Percentiles rank a stretch among this genome's conserved stretches.
Conservation (phyloP, 1,140 invertebrate species). For the Aphaenogaster rudis region DNA sequence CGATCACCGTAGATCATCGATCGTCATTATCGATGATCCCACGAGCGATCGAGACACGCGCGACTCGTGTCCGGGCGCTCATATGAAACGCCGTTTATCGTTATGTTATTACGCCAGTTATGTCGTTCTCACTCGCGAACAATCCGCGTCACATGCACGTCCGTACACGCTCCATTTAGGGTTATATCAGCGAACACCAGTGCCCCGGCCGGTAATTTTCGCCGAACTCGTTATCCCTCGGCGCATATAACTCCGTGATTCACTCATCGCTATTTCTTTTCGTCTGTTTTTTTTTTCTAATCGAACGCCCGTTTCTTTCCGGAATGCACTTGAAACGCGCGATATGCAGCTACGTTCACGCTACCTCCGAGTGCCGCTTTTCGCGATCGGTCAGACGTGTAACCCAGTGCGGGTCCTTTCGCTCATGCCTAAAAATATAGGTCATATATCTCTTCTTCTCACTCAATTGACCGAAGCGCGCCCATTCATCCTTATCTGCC, state of each 20-base stretch:
- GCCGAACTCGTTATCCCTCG: background rate
- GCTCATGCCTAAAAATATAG: slow-evolving; percentile 34
- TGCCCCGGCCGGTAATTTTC: slow-evolving; percentile 21
- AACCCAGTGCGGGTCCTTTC: background rate
- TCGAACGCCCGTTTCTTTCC: background rate
- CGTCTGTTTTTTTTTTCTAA: background rate
- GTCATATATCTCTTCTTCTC: background rate
- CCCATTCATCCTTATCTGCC: background rate
- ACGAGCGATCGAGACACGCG: slow-evolving; percentile 64
- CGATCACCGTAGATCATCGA: slow-evolving; percentile 85
- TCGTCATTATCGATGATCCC: slow-evolving; percentile 84
- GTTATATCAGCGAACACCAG: background rate
- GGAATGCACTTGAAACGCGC: background rate
- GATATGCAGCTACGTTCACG: background rate
- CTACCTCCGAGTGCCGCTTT: background rate
- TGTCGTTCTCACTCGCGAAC: background rate
- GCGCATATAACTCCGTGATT: slow-evolving; percentile 20
- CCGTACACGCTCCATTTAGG: background rate
- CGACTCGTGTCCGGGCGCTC: background rate
- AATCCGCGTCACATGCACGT: background rate
- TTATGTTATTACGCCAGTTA: background rate
- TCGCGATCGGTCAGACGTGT: background rate
- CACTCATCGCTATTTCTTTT: background rate
- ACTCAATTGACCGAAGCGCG: background rate
- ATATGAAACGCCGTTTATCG: background rate